Base-by-base conservation (phyloP, 2,888 invertebrate genomes). In the Yponomeuta malinellus region DNA sequence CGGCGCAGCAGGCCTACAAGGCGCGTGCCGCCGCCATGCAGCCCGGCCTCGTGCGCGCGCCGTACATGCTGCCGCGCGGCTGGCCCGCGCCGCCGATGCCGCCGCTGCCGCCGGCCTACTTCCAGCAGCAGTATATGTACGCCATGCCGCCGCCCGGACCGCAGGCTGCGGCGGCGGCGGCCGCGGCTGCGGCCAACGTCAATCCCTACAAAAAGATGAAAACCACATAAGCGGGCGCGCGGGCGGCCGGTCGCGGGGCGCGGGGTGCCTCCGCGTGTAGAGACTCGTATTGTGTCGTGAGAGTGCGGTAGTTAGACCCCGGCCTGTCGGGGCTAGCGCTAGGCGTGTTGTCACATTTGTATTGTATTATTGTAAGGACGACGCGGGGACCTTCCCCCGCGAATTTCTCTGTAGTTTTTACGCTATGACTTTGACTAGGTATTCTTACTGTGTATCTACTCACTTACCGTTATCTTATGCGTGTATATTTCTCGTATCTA, bases 151-250 rank as follows among this genome's bases (percentile, higher is more conserved):
- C 83, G 85, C 93, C 85, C 78, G 84, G 85, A 85, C 87, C 80
- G 81, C 90, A 81, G 80, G 85, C 74, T 84, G 86, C 78, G 81
- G 88, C 84, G 74, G 85, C 88, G 81, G 85, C 89, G 71, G 88
- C 90, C 72, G 86, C 88, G 73, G 87, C 89, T 73, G 86, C 88
- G 73, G 88, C 88, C 69, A 31, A 63, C 63, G 70, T 73, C 84
- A 97, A 97, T 86, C 97, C 97, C 72, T 97, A 96, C 91, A 97
- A 97, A 92, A 97, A 97, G 93, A 95, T 97, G 95, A 97, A 97
- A 93, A 97, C 97, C 80, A 96, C 95, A 84, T 96, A 95, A 93
- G 76, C 74, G 79, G 43, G 83, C 74, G 79, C 77, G 80, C 43
- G 87, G 87, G 88, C 86, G 84, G 87, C 86, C 86, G 87, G 88